Evolutionary conservation across 1,140 invertebrate species (phyloP).

Genomic region (Drosophila littoralis): DNA sequence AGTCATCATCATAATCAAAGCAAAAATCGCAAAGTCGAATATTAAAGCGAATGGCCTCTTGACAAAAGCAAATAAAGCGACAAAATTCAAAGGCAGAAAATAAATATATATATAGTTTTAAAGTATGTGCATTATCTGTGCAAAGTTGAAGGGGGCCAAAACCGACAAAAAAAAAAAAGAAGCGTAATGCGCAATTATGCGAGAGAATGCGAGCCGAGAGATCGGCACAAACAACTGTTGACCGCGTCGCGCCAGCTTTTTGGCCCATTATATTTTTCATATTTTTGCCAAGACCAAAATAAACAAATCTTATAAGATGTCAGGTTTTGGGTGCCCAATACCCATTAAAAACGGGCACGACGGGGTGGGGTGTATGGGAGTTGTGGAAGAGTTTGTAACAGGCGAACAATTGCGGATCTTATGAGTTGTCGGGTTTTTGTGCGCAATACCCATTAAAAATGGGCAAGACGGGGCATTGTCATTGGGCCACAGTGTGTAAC

Average conservation of each 20-base stretch:
- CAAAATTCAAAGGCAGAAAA: constrained; percentile 15
- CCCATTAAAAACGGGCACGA: background rate
- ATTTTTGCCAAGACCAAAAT: constrained; percentile 52
- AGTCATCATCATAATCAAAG: constrained; percentile 40
- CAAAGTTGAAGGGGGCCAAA: constrained; percentile 16
- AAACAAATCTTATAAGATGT: constrained; percentile 20
- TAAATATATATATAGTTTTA: constrained; percentile 9
- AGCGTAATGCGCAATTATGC: constrained; percentile 71
- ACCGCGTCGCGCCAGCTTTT: constrained; percentile 46
- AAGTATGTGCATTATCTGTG: background rate
- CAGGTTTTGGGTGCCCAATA: background rate
- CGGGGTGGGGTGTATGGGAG: background rate
- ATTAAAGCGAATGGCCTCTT: constrained; percentile 75
- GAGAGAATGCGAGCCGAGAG: constrained; percentile 20
- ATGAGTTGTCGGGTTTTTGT: background rate
- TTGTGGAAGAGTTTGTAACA: too few relatives aligned
- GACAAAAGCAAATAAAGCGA: constrained; percentile 67
- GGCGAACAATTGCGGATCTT: background rate
- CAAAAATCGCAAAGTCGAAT: constrained; percentile 59
- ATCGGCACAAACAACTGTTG: constrained; percentile 18
- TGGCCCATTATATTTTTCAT: constrained; percentile 52
- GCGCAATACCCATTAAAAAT: constrained; percentile 2
- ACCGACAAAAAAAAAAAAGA: constrained; percentile 70
- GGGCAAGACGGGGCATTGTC: background rate
- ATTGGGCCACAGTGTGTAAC: background rate